Evolutionary conservation across 2,797 vertebrate species (phyloP).

Genomic region (Chaetophractus vellerosus): DNA sequence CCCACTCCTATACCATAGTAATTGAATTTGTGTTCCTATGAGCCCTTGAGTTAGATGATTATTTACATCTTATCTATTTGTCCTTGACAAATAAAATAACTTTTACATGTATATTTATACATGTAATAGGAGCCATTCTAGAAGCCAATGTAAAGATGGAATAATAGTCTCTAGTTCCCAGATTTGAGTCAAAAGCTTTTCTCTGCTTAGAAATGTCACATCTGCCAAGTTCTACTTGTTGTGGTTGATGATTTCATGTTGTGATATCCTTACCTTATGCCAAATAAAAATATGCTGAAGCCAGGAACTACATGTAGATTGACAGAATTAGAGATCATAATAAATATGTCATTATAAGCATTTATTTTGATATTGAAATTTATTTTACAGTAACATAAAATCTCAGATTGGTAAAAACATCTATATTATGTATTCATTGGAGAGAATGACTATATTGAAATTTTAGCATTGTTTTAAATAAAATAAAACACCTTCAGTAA

Average conservation of each 20-base stretch:
- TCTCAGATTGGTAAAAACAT: not conserved
- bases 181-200: not conserved
- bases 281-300: slow-evolving; percentile 32
- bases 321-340: slow-evolving; percentile 52
- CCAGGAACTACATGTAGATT: not conserved
- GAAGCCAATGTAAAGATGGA: not conserved
- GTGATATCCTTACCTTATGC: not conserved
- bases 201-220: slow-evolving; percentile 15
- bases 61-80: slow-evolving; percentile 24
- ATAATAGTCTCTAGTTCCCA: slow-evolving; percentile 14
- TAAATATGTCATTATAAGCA: not conserved
- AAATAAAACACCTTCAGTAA: slow-evolving; percentile 1
- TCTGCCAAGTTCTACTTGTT: not conserved
- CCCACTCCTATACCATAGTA: not conserved
- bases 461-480: slow-evolving; percentile 48
- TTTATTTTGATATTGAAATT: slow-evolving; percentile 57
- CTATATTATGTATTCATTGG: not conserved
- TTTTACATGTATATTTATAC: not conserved
- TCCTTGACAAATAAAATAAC: slow-evolving; percentile 34
- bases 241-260: not conserved
- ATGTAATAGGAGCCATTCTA: not conserved
- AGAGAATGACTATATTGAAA: not conserved
- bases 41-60: slow-evolving; percentile 32
- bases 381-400: slow-evolving; percentile 56
- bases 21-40: slow-evolving; percentile 33